phyloP scores from a whole-genome alignment of 64 coral and sea anemone genomes.

The Pocillopora damicornis region DNA sequence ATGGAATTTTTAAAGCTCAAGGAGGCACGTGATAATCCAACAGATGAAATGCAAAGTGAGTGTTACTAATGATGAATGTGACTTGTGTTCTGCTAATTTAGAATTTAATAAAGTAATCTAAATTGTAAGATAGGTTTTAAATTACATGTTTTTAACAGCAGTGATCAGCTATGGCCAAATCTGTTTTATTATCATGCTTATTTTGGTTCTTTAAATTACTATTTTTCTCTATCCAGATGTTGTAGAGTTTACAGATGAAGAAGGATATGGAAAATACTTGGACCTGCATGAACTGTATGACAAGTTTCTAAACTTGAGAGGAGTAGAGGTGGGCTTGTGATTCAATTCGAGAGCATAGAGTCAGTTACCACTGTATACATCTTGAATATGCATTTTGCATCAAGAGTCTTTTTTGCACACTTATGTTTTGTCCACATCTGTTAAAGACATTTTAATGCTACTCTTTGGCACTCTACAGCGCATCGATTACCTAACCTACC shows the following conservation, averaged over 20 bases:
- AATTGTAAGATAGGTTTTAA: neutral
- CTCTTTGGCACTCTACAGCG: constrained; percentile 40
- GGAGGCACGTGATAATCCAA: constrained; percentile 84
- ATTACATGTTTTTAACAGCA: neutral
- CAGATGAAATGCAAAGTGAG: constrained; percentile 89
- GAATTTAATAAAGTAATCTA: no score
- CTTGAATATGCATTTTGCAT: neutral
- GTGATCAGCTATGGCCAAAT: no score
- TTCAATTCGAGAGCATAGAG: neutral
- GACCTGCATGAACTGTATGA: constrained; percentile 98
- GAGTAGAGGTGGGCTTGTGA: constrained; percentile 71
- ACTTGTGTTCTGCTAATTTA: no score
- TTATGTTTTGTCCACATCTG: no score
- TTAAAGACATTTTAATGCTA: no score
- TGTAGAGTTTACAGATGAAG: constrained; percentile 96
- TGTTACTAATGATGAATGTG: no score
- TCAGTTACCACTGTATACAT: neutral
- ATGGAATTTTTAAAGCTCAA: constrained; percentile 89
- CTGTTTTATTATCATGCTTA: neutral
- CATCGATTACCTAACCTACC: constrained; percentile 87
- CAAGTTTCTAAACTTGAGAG: constrained; percentile 90
- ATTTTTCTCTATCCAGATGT: constrained; percentile 31
- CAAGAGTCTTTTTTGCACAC: no score
- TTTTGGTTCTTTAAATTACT: neutral
- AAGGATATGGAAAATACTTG: constrained; percentile 98